Evolutionary conservation across 2,888 invertebrate species (phyloP).

Genomic region (Ctena decussata): DNA sequence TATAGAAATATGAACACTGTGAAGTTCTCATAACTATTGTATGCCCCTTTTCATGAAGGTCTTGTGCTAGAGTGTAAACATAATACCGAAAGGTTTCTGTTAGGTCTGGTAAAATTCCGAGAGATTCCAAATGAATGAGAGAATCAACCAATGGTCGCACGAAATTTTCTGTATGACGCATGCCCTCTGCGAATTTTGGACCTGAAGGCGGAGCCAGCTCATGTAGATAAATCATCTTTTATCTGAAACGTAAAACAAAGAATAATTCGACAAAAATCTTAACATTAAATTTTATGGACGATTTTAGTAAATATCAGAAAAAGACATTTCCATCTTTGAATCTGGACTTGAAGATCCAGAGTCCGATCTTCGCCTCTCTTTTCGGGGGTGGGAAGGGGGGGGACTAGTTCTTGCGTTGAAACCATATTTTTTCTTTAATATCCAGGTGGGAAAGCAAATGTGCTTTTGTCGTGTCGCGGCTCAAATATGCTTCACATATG

Average conservation of each 20-base stretch:
- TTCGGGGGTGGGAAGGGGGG: too few relatives aligned
- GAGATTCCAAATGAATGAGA: conserved; percentile 43
- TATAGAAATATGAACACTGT: conserved; percentile 48
- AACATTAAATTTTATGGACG: too few relatives aligned
- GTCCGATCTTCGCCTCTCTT: too few relatives aligned
- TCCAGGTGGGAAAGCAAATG: too few relatives aligned
- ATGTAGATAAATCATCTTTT: conserved; percentile 47
- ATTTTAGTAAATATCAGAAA: too few relatives aligned
- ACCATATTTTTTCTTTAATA: too few relatives aligned
- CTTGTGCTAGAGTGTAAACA: conserved; percentile 48
- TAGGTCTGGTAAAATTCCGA: conserved; percentile 58
- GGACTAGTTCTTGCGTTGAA: too few relatives aligned
- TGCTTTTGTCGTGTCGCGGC: too few relatives aligned
- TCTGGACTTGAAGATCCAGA: too few relatives aligned
- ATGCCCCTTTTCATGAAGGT: conserved; percentile 48
- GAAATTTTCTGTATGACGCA: conserved; percentile 49
- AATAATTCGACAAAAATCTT: too few relatives aligned
- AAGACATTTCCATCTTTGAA: too few relatives aligned
- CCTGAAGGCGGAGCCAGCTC: conserved; percentile 56
- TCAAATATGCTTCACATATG: too few relatives aligned
- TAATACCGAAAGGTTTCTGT: conserved; percentile 60
- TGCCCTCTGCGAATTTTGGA: conserved; percentile 57
- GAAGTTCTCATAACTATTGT: conserved; percentile 45
- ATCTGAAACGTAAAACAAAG: background rate
- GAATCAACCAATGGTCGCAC: conserved; percentile 51